phyloP scores from a whole-genome alignment of 2,797 vertebrate species.

The Neosilurus hyrtlii region DNA sequence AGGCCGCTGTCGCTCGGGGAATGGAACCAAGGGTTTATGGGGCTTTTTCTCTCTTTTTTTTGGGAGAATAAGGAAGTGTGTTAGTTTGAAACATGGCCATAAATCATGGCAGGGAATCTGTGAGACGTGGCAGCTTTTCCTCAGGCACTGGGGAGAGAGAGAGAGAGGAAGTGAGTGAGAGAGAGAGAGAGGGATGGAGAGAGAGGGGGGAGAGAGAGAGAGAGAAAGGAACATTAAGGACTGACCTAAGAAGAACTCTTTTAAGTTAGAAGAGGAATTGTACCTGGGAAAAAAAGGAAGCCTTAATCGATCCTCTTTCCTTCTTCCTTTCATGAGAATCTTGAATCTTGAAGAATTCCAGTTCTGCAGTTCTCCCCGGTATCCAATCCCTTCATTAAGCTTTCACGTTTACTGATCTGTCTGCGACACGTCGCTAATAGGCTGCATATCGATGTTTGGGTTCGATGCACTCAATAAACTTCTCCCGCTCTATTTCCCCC shows the following conservation, averaged over 20 bases:
- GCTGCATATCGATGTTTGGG: conserved; percentile 45
- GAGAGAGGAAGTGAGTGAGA: conserved; percentile 5
- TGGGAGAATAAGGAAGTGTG: conserved; percentile 26
- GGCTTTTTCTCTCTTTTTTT: neutral
- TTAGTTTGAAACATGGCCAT: conserved; percentile 40
- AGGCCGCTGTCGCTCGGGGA: neutral
- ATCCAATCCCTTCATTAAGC: conserved; percentile 36
- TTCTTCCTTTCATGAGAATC: conserved; percentile 28
- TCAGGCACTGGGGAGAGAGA: conserved; percentile 22
- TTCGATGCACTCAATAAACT: conserved; percentile 42
- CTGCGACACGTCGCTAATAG: conserved; percentile 42
- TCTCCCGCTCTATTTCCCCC: neutral
- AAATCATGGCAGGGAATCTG: conserved; percentile 46
- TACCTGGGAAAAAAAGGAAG: neutral
- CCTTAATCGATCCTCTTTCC: conserved; percentile 28
- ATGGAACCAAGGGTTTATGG: neutral
- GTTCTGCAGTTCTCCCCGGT: conserved; percentile 16
- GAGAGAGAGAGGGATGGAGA: neutral
- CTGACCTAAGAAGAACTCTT: conserved; percentile 1
- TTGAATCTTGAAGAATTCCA: conserved; percentile 9
- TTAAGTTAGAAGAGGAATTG: conserved; percentile 5
- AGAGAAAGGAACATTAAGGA: neutral
- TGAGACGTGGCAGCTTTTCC: conserved; percentile 32
- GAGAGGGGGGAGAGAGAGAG: neutral
- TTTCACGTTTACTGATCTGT: conserved; percentile 18